These are phyloP conservation scores for Megalopta genalis DNA, from an alignment of 1,140 invertebrate species.

Conservation along the genomic window DNA sequence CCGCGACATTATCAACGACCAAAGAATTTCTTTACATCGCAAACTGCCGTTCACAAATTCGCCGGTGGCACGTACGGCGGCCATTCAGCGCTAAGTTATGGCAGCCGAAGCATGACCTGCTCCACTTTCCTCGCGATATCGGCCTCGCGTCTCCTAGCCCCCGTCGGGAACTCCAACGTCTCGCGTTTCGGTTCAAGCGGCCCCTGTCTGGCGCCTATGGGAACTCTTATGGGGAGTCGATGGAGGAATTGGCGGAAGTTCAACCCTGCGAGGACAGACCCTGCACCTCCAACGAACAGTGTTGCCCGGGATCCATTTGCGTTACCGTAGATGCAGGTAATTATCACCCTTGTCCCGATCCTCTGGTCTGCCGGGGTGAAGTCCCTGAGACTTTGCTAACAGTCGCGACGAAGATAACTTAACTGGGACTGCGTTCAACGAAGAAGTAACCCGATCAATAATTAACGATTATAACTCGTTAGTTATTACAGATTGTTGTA, in stretches of 20 bases:
- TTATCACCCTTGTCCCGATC: background rate
- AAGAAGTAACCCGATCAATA: no score
- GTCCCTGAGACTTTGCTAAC: no score
- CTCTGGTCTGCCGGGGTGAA: no score
- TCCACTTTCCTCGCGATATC: background rate
- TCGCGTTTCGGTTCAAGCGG: slow-evolving; percentile 58
- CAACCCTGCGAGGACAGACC: slow-evolving; percentile 83
- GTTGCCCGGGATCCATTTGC: slow-evolving; percentile 88
- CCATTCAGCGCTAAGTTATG: slow-evolving; percentile 1
- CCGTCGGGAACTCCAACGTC: background rate
- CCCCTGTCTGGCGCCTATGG: slow-evolving; percentile 70
- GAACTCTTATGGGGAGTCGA: slow-evolving; percentile 67
- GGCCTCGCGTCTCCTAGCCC: background rate
- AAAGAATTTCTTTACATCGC: no score
- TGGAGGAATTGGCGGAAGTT: slow-evolving; percentile 80
- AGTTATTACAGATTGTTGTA: no score
- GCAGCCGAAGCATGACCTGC: background rate
- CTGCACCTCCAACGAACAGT: slow-evolving; percentile 88
- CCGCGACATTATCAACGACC: background rate
- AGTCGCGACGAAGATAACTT: no score
- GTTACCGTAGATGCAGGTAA: slow-evolving; percentile 87
- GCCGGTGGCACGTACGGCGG: background rate
- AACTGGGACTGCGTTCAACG: no score
- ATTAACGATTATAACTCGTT: no score
- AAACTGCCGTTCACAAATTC: background rate